These are phyloP conservation scores for Rhabdophis nuchalis DNA, from an alignment of 2,797 vertebrate species.

Conservation along the genomic window DNA sequence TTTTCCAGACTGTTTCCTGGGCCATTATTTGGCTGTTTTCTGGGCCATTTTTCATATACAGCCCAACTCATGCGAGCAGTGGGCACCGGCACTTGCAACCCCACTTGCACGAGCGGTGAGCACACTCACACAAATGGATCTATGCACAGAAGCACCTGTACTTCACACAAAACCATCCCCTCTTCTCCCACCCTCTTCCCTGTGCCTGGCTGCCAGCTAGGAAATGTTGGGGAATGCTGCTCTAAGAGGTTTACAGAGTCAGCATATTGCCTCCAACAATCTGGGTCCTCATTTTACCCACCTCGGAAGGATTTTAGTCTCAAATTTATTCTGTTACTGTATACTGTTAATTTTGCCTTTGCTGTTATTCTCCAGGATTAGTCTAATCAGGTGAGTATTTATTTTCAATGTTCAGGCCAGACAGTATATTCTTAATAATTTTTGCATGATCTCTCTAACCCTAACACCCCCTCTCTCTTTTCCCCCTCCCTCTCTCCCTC, in stretches of 20 bases:
- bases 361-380: background rate
- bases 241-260: no score
- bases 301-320: background rate
- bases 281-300: no score
- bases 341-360: background rate
- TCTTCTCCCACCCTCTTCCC: no score
- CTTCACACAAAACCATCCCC: background rate
- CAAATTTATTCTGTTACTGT: background rate
- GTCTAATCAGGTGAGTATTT: background rate
- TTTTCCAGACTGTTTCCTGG: no score
- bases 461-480: fast-evolving
- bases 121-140: background rate
- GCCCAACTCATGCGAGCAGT: background rate
- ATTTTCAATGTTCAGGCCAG: background rate
- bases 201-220: background rate
- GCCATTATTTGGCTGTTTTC: no score
- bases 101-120: background rate
- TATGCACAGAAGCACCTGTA: background rate
- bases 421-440: background rate
- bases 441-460: background rate
- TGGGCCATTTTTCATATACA: no score
- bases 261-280: no score
- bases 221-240: no score
- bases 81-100: background rate
- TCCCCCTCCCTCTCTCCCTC: background rate